Evolutionary conservation across 2,113 vertebrate species (phyloP), one percentile per base, ranked within the genome.

Genomic region (Petroica traversi): DNA sequence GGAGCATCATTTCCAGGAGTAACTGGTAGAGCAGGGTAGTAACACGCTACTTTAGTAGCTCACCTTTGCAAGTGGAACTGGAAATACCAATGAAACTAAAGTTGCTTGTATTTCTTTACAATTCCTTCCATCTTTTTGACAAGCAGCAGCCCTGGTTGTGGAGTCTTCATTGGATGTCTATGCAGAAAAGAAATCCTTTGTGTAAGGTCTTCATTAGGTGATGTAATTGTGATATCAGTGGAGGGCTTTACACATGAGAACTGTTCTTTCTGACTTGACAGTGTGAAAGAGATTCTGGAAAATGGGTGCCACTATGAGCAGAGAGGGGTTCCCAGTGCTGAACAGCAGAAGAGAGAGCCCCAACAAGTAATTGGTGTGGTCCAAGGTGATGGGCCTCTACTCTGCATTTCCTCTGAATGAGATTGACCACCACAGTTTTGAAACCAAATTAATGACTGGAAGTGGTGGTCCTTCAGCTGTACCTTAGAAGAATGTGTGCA

Each of bases 1-100:
- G 95, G 94, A 93, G 88, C 91, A 54, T 58, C 10, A 0, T 80
- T 94, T 90, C 78, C 75, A 93, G 72, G 85, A 91, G 79, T 66
- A 61, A 88, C 95, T 93, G 95, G 95, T 93, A 92, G 88, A 81
- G 83, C 92, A 92, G 92, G 83, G 25, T 92, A 24, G 55, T 45
- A 48, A 64, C 12, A 22, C 0, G 0, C 49, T 19, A 18, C 0
- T 38, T 26, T 38, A 17, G 48, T 10, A 74, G 61, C 66, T 75
- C 54, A 63, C 48, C 55, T 80, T 67, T 81, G 81, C 11, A 82
- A 75, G 62, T 78, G 72, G 40, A 83, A 18, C 28, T 89, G 26
- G 46, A 69, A 89, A 38, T 82, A 85, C 31, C 40, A 8, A 0
- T 63, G 33, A 78, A 84, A 43, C 34, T 2, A 0, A 83, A 66